Percentiles rank a stretch among this genome's conserved stretches.
phyloP scores from a whole-genome alignment of 2,113 vertebrate species.

The Polyodon spathula region DNA sequence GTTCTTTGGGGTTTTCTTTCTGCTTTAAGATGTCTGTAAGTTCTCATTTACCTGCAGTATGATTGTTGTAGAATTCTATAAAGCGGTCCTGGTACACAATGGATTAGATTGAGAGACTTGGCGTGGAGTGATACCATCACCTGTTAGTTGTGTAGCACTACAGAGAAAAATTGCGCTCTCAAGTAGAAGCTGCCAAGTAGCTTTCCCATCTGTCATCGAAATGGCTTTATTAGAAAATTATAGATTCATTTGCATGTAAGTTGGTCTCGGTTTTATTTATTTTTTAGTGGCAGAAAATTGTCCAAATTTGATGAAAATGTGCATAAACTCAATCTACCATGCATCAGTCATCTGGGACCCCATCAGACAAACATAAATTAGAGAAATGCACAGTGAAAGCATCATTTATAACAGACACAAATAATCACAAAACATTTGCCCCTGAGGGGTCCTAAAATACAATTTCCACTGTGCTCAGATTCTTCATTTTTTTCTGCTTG shows the following conservation, averaged over 20 bases:
- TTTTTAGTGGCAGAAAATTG: slow-evolving; percentile 45
- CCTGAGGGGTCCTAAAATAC: slow-evolving; percentile 44
- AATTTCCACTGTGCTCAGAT: slow-evolving; percentile 47
- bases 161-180: slow-evolving; percentile 3
- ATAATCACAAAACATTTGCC: slow-evolving; percentile 45
- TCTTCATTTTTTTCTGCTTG: slow-evolving; percentile 48
- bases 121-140: not conserved
- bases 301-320: slow-evolving; percentile 55
- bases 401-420: slow-evolving; percentile 57
- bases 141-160: not conserved
- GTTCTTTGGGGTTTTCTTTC: no score
- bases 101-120: no score
- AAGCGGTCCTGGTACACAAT: no score
- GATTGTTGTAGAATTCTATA: no score
- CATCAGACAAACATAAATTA: slow-evolving; percentile 54
- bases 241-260: slow-evolving; percentile 31
- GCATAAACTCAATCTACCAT: slow-evolving; percentile 44
- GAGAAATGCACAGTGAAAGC: slow-evolving; percentile 53
- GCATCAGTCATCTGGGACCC: slow-evolving; percentile 49
- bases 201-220: slow-evolving; percentile 25
- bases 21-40: no score
- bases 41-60: no score
- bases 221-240: slow-evolving; percentile 27
- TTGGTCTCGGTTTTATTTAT: slow-evolving; percentile 36
- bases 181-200: slow-evolving; percentile 18